Evolutionary conservation across 2,113 vertebrate species (phyloP).

Genomic region (Thunnus thynnus): DNA sequence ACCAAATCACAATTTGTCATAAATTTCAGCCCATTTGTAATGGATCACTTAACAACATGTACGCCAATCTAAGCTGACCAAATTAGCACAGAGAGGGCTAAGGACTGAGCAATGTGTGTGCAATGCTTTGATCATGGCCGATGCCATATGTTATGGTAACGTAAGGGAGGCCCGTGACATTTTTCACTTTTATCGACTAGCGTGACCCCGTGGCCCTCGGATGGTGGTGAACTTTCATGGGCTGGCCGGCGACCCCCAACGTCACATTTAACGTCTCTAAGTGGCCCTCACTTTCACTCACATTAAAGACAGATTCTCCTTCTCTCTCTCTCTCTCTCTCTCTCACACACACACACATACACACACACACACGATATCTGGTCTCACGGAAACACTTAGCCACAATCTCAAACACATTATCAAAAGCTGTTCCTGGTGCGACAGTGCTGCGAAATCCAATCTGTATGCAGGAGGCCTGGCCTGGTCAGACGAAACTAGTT

Average conservation of each 20-base stretch:
- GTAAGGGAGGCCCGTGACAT: slow-evolving; percentile 70
- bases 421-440: slow-evolving; percentile 61
- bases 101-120: slow-evolving; percentile 55
- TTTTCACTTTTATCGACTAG: slow-evolving; percentile 84
- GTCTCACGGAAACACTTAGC: slow-evolving; percentile 34
- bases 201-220: slow-evolving; percentile 71
- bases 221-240: slow-evolving; percentile 80
- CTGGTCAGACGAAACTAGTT: slow-evolving; percentile 83
- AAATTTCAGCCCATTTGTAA: slow-evolving; percentile 81
- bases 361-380: slow-evolving; percentile 7
- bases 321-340: slow-evolving; percentile 15
- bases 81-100: slow-evolving; percentile 73
- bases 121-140: slow-evolving; percentile 76
- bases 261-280: slow-evolving; percentile 80
- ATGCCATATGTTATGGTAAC: slow-evolving; percentile 81
- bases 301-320: slow-evolving; percentile 74
- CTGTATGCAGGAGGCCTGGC: slow-evolving; percentile 78
- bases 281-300: slow-evolving; percentile 83
- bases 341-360: slow-evolving; percentile 3
- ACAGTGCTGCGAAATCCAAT: slow-evolving; percentile 82
- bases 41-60: slow-evolving; percentile 76
- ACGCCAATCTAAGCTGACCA: slow-evolving; percentile 66
- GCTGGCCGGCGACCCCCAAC: slow-evolving; percentile 70
- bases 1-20: slow-evolving; percentile 80
- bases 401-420: slow-evolving; percentile 55